phyloP scores from a whole-genome alignment of 2,888 invertebrate genomes.

The Oligia latruncula region DNA sequence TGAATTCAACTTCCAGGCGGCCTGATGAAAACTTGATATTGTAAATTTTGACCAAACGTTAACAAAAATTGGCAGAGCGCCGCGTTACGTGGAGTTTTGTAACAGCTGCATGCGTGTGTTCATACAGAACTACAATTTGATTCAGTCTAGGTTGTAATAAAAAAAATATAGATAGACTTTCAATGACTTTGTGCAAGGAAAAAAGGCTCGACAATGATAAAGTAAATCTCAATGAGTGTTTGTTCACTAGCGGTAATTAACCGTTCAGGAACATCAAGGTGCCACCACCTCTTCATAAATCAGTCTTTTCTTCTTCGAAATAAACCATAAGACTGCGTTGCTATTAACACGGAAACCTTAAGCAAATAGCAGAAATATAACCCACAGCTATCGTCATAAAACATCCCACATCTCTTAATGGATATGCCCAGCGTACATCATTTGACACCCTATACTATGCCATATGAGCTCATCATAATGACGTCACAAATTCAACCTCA shows the following conservation, averaged over 20 bases:
- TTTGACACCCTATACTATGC: slow-evolving; percentile 60
- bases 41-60: slow-evolving; percentile 63
- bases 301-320: background rate
- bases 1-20: slow-evolving; percentile 67
- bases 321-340: background rate
- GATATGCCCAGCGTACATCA: slow-evolving; percentile 44
- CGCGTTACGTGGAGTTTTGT: slow-evolving; percentile 62
- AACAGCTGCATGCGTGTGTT: slow-evolving; percentile 60
- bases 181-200: slow-evolving; percentile 10
- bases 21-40: slow-evolving; percentile 68
- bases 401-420: slow-evolving; percentile 22
- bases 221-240: background rate
- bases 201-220: background rate
- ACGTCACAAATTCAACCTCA: slow-evolving; percentile 68
- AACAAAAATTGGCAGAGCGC: slow-evolving; percentile 63
- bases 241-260: no score
- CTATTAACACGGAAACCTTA: background rate
- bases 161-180: slow-evolving; percentile 32
- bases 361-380: no score
- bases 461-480: slow-evolving; percentile 62
- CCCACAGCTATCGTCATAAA: background rate
- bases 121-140: slow-evolving; percentile 48
- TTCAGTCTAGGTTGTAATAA: slow-evolving; percentile 42
- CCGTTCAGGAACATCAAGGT: background rate
- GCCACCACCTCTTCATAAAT: background rate